These are phyloP conservation scores for Ondatra zibethicus DNA, from an alignment of 2,113 vertebrate species.

Conservation along the genomic window DNA sequence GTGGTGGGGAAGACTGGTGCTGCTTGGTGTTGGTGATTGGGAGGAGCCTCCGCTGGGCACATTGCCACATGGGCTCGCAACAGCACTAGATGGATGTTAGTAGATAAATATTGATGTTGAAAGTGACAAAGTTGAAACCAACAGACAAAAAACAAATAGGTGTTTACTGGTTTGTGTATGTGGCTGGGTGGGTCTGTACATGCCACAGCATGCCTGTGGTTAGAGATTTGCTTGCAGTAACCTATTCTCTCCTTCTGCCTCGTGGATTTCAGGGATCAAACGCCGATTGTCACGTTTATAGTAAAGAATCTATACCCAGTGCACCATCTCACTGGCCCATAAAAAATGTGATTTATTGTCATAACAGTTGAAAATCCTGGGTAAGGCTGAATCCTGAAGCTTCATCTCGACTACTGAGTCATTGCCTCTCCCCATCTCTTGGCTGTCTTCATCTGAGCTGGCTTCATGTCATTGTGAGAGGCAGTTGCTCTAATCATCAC, in stretches of 20 bases:
- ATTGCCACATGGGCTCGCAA: not conserved
- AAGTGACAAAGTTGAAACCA: constrained; percentile 6
- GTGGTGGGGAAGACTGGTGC: not conserved
- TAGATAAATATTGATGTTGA: not conserved
- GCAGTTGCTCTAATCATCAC: not conserved
- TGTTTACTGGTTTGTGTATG: not conserved
- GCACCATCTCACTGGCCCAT: not conserved
- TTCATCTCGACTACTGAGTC: not conserved
- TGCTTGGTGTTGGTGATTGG: not conserved
- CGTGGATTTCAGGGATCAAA: not conserved
- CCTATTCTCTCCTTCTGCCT: not conserved
- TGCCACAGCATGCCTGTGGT: not conserved
- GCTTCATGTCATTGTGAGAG: constrained; percentile 9
- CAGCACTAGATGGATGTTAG: not conserved
- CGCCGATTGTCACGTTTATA: not conserved
- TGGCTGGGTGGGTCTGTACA: not conserved
- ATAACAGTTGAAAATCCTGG: not conserved
- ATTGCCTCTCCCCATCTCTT: not conserved
- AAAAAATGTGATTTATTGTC: not conserved
- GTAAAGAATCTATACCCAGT: not conserved
- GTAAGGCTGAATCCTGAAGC: not conserved
- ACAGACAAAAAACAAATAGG: not conserved
- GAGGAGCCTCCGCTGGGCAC: not conserved
- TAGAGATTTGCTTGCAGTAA: not conserved
- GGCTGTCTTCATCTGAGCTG: not conserved